phyloP scores from a whole-genome alignment of 1,140 invertebrate genomes.

The Leptinotarsa texana region DNA sequence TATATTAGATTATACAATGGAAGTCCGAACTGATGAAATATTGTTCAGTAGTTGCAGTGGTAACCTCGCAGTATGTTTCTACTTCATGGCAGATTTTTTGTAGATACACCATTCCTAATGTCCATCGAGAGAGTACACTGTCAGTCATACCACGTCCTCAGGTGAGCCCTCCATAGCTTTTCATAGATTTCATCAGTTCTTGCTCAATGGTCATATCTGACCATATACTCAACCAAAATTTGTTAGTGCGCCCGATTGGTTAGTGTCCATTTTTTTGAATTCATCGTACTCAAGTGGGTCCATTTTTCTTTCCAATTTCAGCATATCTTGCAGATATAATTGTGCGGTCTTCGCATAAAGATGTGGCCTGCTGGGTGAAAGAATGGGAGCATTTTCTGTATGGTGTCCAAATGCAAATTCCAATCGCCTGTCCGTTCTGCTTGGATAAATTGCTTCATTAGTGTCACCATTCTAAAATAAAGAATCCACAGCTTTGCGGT shows the following conservation, averaged over 20 bases:
- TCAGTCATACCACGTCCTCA: constrained; percentile 39
- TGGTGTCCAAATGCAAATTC: constrained; percentile 44
- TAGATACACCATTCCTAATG: constrained; percentile 25
- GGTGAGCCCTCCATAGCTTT: constrained; percentile 44
- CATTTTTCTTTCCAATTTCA: background rate
- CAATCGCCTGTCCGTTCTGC: constrained; percentile 49
- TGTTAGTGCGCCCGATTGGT: constrained; percentile 50
- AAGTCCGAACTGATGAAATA: constrained; percentile 21
- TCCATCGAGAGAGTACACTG: constrained; percentile 35
- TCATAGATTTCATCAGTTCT: constrained; percentile 53
- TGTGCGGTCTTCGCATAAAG: constrained; percentile 49
- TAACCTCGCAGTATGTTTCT: constrained; percentile 33
- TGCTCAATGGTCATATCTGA: constrained; percentile 55
- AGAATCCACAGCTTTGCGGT: no score
- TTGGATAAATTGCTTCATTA: constrained; percentile 45
- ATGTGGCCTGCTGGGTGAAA: constrained; percentile 53
- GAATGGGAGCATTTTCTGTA: constrained; percentile 53
- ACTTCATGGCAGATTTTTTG: constrained; percentile 32
- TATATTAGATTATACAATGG: no score
- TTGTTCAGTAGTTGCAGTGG: constrained; percentile 34
- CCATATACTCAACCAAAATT: constrained; percentile 54
- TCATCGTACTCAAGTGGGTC: constrained; percentile 18
- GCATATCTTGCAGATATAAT: constrained; percentile 44
- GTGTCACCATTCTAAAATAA: constrained; percentile 25
- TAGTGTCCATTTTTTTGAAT: constrained; percentile 42